Conservation (phyloP, 2,797 vertebrate genomes). For the Trematomus bernacchii region DNA sequence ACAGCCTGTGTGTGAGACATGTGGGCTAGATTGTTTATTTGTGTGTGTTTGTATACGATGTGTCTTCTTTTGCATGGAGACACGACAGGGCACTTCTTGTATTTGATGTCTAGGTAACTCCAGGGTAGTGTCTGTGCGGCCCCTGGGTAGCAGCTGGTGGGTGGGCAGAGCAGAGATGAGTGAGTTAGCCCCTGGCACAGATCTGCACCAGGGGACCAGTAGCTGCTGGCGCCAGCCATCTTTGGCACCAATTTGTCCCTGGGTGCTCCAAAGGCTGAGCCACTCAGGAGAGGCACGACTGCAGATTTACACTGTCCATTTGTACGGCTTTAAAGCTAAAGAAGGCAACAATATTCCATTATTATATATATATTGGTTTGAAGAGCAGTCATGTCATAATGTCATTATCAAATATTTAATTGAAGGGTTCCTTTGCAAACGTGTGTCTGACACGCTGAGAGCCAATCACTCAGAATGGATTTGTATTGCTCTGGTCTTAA, state of each 20-base stretch:
- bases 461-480: no score
- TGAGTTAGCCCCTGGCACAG: constrained; percentile 76
- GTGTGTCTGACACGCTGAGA: no score
- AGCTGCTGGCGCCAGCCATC: constrained; percentile 74
- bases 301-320: constrained; percentile 37
- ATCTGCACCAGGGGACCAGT: constrained; percentile 71
- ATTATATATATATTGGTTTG: no score
- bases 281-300: constrained; percentile 44
- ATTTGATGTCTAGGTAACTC: constrained; percentile 55
- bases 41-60: constrained; percentile 12
- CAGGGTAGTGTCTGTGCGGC: constrained; percentile 43
- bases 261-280: constrained; percentile 55
- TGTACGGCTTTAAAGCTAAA: constrained; percentile 16
- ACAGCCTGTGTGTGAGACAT: constrained; percentile 26
- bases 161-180: constrained; percentile 74
- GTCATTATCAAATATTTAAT: no score
- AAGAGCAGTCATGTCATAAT: no score
- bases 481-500: no score
- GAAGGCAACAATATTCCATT: no score
- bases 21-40: constrained; percentile 25
- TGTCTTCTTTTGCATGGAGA: constrained; percentile 25
- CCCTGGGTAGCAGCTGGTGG: constrained; percentile 74
- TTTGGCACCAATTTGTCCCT: constrained; percentile 66
- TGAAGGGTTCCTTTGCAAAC: no score
- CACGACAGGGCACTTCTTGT: constrained; percentile 12